Conservation (phyloP, 2,888 invertebrate genomes). For the Syritta pipiens region DNA sequence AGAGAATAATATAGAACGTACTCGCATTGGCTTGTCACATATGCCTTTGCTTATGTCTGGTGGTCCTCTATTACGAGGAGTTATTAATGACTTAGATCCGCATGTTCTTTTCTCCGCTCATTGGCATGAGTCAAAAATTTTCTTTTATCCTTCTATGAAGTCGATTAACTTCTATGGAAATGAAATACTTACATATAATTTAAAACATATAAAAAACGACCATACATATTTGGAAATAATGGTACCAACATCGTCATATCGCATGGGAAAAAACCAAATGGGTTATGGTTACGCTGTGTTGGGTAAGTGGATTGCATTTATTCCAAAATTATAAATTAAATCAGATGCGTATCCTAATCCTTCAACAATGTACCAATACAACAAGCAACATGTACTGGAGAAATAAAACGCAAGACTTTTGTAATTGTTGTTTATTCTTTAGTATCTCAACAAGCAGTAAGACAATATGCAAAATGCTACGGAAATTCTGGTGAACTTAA, state of each 20-base stretch:
- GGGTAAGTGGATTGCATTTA: too few relatives aligned
- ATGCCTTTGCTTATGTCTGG: conserved; percentile 81
- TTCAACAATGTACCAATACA: too few relatives aligned
- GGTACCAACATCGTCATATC: conserved; percentile 96
- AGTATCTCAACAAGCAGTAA: too few relatives aligned
- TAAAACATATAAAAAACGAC: conserved; percentile 74
- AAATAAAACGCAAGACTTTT: too few relatives aligned
- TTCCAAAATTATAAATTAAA: too few relatives aligned
- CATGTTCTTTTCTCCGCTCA: conserved; percentile 86
- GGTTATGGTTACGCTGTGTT: conserved; percentile 92
- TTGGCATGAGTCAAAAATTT: conserved; percentile 81
- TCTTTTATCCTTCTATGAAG: conserved; percentile 77
- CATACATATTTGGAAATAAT: conserved; percentile 86
- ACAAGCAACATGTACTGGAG: too few relatives aligned
- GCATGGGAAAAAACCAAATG: conserved; percentile 94
- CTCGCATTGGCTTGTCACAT: conserved; percentile 85
- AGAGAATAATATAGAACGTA: conserved; percentile 74
- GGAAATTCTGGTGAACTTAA: too few relatives aligned
- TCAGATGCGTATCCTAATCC: too few relatives aligned
- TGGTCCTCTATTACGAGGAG: conserved; percentile 79
- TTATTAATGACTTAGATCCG: conserved; percentile 84
- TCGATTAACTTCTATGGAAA: conserved; percentile 76
- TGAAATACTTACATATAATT: conserved; percentile 74
- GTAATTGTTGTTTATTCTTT: too few relatives aligned
- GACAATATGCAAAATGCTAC: too few relatives aligned